phyloP scores from a whole-genome alignment of 2,113 vertebrate genomes.

The Chitala chitala region DNA sequence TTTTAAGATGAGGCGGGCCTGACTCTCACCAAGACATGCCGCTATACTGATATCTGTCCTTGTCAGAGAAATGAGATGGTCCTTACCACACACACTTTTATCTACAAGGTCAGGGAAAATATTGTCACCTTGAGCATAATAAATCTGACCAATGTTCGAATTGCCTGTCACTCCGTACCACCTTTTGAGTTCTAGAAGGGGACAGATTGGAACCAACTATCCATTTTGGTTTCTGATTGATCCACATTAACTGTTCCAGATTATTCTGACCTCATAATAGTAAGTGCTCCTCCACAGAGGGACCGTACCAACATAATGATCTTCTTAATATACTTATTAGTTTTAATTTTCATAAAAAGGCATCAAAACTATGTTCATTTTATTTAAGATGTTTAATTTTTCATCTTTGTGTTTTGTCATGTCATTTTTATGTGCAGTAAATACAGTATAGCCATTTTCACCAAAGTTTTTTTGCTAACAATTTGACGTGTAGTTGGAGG shows the following conservation, averaged over 20 bases:
- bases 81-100: constrained; percentile 48
- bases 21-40: background rate
- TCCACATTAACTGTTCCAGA: background rate
- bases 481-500: too few relatives aligned
- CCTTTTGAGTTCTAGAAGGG: background rate
- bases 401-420: too few relatives aligned
- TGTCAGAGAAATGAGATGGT: background rate
- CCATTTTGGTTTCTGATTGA: background rate
- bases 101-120: constrained; percentile 35
- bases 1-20: constrained; percentile 48
- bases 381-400: too few relatives aligned
- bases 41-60: background rate
- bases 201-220: background rate
- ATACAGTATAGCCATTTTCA: too few relatives aligned
- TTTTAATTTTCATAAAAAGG: too few relatives aligned
- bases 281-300: too few relatives aligned
- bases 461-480: too few relatives aligned
- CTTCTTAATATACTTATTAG: too few relatives aligned
- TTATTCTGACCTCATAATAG: background rate
- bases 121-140: constrained; percentile 35
- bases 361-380: too few relatives aligned
- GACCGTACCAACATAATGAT: too few relatives aligned
- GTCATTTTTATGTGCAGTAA: too few relatives aligned
- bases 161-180: constrained; percentile 24
- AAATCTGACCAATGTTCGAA: constrained; percentile 15